phyloP scores from a whole-genome alignment of 2,797 vertebrate species.

The Clarias laeviceps region DNA sequence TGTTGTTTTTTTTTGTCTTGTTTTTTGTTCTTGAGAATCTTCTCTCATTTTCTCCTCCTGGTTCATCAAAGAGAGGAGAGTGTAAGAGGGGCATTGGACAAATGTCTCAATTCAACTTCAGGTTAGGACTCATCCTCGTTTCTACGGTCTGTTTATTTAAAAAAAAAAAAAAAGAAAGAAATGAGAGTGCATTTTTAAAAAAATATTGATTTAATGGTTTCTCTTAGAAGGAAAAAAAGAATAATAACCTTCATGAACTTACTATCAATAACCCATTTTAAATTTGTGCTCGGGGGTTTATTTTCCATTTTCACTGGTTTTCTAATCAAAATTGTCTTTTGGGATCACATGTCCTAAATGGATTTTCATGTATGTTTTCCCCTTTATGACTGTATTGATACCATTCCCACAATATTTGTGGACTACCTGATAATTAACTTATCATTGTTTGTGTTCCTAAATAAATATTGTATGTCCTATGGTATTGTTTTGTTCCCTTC shows the following conservation, averaged over 20 bases:
- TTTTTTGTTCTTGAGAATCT: slow-evolving; percentile 47
- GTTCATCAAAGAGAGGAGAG: slow-evolving; percentile 50
- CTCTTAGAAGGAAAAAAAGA: slow-evolving; percentile 51
- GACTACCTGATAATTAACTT: slow-evolving; percentile 90
- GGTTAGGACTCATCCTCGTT: slow-evolving; percentile 63
- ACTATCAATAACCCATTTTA: slow-evolving; percentile 54
- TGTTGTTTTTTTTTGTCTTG: slow-evolving; percentile 18
- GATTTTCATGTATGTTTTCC: slow-evolving; percentile 78
- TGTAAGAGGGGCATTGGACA: slow-evolving; percentile 46
- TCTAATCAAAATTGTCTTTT: slow-evolving; percentile 73
- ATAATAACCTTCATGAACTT: slow-evolving; percentile 51
- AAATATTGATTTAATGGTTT: slow-evolving; percentile 58
- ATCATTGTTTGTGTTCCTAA: slow-evolving; percentile 89
- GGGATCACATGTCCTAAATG: slow-evolving; percentile 76
- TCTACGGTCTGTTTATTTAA: slow-evolving; percentile 62
- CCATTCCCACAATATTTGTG: slow-evolving; percentile 91
- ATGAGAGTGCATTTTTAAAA: slow-evolving; percentile 62
- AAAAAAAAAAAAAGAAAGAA: slow-evolving; percentile 33
- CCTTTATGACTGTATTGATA: slow-evolving; percentile 84
- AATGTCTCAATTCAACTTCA: slow-evolving; percentile 69
- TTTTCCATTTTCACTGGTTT: slow-evolving; percentile 70
- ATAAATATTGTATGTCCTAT: slow-evolving; percentile 87
- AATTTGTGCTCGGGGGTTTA: slow-evolving; percentile 62
- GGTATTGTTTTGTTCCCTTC: slow-evolving; percentile 30
- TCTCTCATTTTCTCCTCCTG: slow-evolving; percentile 40